Conservation (phyloP, 2,888 invertebrate genomes). For the Diachrysia chrysitis region DNA sequence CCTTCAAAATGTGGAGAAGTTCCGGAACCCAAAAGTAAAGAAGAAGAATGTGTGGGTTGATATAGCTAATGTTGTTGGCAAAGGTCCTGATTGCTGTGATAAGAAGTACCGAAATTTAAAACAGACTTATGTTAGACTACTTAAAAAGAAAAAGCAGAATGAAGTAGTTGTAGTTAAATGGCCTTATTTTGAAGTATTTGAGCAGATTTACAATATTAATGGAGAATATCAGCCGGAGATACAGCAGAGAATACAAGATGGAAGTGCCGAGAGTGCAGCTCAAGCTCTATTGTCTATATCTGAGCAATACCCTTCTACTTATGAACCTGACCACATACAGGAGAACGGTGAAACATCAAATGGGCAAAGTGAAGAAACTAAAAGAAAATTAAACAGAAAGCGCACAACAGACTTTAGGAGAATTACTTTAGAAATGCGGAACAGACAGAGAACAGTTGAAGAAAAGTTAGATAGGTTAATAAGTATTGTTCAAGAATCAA, state of each 20-base stretch:
- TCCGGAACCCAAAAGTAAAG: slow-evolving; percentile 82
- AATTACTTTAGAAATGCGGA: slow-evolving; percentile 81
- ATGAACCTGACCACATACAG: slow-evolving; percentile 53
- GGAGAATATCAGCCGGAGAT: slow-evolving; percentile 83
- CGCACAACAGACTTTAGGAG: slow-evolving; percentile 79
- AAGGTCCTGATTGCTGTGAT: slow-evolving; percentile 82
- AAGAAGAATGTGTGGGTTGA: slow-evolving; percentile 85
- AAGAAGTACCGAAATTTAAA: slow-evolving; percentile 86
- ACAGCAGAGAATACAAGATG: slow-evolving; percentile 78
- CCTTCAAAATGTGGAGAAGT: slow-evolving; percentile 79
- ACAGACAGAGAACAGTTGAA: slow-evolving; percentile 81
- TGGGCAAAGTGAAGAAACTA: slow-evolving; percentile 71
- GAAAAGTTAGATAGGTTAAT: slow-evolving; percentile 84
- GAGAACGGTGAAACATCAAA: slow-evolving; percentile 73
- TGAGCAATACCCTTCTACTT: slow-evolving; percentile 62
- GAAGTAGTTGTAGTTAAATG: slow-evolving; percentile 78
- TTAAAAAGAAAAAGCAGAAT: slow-evolving; percentile 78
- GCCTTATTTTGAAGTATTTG: slow-evolving; percentile 84
- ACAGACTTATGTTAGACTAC: slow-evolving; percentile 80
- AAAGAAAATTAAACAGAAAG: slow-evolving; percentile 72
- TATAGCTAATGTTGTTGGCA: slow-evolving; percentile 76
- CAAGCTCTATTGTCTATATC: slow-evolving; percentile 78
- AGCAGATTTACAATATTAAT: slow-evolving; percentile 79
- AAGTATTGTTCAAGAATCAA: slow-evolving; percentile 85
- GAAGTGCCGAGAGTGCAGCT: slow-evolving; percentile 74